A percentile compares a stretch with the other conserved stretches of the same genome.
Conservation (phyloP, 1,140 invertebrate genomes). For the Tyrophagus putrescentiae region DNA sequence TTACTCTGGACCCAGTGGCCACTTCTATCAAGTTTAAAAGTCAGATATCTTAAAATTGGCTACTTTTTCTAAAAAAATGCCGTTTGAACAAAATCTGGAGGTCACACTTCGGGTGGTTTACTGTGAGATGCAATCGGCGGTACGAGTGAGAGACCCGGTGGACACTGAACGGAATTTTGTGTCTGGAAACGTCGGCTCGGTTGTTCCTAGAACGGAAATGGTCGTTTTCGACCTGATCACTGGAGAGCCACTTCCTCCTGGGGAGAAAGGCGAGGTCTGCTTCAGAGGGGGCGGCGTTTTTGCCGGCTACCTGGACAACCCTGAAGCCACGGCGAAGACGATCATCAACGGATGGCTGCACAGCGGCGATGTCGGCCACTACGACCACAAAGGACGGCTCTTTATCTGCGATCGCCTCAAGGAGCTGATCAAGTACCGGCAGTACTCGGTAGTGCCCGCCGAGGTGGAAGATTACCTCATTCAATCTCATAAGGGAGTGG, state of each 20-base stretch:
- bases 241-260: slow-evolving; percentile 36
- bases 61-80: too few species aligned
- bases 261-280: slow-evolving; percentile 38
- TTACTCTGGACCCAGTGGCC: too few species aligned
- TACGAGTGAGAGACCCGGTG: too few species aligned
- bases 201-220: neutral
- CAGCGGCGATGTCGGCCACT: slow-evolving; percentile 28
- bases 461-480: slow-evolving; percentile 40
- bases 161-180: slow-evolving; percentile 8
- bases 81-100: too few species aligned
- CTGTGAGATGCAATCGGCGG: too few species aligned
- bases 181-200: neutral
- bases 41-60: too few species aligned
- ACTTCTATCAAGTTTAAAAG: too few species aligned
- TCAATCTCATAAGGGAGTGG: slow-evolving; percentile 56
- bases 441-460: slow-evolving; percentile 27
- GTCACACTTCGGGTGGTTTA: too few species aligned
- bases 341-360: slow-evolving; percentile 26
- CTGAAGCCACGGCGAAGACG: slow-evolving; percentile 19
- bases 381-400: slow-evolving; percentile 27
- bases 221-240: slow-evolving; percentile 41
- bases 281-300: slow-evolving; percentile 30
- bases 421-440: slow-evolving; percentile 29
- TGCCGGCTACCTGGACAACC: slow-evolving; percentile 26
- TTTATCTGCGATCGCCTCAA: slow-evolving; percentile 30